Evolutionary conservation across 2,888 invertebrate genomes (phyloP).

Genomic region (Drosophila birchii): DNA sequence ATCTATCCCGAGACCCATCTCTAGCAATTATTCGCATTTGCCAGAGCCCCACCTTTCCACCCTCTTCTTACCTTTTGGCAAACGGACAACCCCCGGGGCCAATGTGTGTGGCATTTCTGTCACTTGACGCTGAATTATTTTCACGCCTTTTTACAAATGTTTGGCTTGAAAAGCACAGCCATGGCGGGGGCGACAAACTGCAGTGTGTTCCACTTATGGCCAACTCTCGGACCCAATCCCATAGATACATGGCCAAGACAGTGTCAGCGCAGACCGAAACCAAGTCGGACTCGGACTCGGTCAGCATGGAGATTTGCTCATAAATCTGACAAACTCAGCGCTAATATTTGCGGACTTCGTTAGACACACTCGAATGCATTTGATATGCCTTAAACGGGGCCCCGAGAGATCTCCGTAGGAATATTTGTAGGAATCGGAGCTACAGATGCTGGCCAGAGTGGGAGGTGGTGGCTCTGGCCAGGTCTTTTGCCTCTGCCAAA

Average conservation of each 20-base stretch:
- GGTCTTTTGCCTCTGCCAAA: conserved; percentile 37
- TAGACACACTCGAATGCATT: conserved; percentile 80
- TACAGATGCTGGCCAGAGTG: conserved; percentile 1
- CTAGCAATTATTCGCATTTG: conserved; percentile 31
- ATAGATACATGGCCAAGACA: conserved; percentile 12
- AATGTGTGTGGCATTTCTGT: conserved; percentile 78
- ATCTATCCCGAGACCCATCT: conserved; percentile 2
- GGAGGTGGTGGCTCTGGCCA: conserved; percentile 9
- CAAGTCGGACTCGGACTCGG: conserved; percentile 49
- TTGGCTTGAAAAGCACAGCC: conserved; percentile 70
- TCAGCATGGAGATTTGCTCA: conserved; percentile 80
- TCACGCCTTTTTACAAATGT: conserved; percentile 81
- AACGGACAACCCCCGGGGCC: conserved; percentile 35
- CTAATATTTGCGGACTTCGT: conserved; percentile 81
- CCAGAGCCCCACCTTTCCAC: conserved; percentile 1
- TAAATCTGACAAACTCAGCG: conserved; percentile 80
- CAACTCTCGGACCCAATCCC: conserved; percentile 51
- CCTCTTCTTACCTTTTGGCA: neutral
- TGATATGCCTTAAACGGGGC: conserved; percentile 80
- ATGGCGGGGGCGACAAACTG: conserved; percentile 70
- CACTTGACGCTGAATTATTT: conserved; percentile 81
- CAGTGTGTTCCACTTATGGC: conserved; percentile 73
- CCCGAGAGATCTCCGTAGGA: conserved; percentile 38
- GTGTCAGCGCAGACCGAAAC: conserved; percentile 8
- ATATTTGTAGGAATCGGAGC: conserved; percentile 23